These are phyloP conservation scores for Eugnorisma glareosa DNA, from an alignment of 2,888 invertebrate species.

Conservation along the genomic window DNA sequence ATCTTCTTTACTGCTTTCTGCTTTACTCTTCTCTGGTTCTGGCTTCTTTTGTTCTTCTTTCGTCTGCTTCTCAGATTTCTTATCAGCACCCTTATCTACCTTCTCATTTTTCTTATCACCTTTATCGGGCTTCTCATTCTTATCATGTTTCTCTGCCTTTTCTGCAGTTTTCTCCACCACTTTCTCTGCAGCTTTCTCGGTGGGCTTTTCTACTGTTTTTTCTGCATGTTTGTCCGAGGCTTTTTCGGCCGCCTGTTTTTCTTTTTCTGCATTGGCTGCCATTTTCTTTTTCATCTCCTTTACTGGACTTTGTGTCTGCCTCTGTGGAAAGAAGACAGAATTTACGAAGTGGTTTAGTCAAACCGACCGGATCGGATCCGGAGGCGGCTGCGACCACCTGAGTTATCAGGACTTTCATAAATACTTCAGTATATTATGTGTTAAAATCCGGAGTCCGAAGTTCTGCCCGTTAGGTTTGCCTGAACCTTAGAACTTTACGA, in stretches of 20 bases:
- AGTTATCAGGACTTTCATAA: not conserved
- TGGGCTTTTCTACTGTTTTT: conserved; percentile 70
- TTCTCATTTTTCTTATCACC: conserved; percentile 53
- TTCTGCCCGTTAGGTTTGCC: not conserved
- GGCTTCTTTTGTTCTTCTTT: conserved; percentile 63
- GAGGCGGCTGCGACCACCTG: too few species aligned
- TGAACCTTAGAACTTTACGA: not conserved
- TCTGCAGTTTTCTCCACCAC: conserved; percentile 60
- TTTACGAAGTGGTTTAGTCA: not conserved
- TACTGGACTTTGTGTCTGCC: conserved; percentile 81
- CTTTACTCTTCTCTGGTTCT: conserved; percentile 69
- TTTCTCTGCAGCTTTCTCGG: conserved; percentile 62
- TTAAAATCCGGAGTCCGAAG: not conserved
- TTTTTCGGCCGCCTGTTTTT: conserved; percentile 81
- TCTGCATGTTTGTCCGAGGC: conserved; percentile 70
- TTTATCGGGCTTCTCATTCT: conserved; percentile 61
- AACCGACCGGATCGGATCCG: not conserved
- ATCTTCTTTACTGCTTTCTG: conserved; percentile 74
- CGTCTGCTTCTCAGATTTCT: conserved; percentile 51
- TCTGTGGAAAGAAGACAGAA: conserved; percentile 67
- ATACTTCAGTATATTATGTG: not conserved
- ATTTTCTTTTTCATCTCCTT: conserved; percentile 89
- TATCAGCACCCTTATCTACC: conserved; percentile 51
- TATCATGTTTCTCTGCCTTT: conserved; percentile 55
- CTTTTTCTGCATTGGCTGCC: conserved; percentile 85